phyloP scores from a whole-genome alignment of 2,888 invertebrate genomes.

The Spatulosminthurus flaviceps region DNA sequence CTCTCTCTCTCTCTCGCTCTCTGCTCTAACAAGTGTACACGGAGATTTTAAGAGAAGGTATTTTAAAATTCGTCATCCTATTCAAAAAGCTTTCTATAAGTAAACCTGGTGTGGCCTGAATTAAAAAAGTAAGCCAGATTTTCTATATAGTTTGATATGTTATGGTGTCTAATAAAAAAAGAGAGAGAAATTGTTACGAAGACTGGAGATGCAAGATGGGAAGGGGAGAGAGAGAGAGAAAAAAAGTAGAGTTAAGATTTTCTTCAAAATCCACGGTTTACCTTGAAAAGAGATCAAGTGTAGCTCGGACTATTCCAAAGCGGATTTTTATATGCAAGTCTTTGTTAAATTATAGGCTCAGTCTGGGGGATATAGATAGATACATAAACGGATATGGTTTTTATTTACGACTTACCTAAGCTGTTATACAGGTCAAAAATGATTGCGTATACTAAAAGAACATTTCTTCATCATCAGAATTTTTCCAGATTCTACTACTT shows the following conservation, averaged over 20 bases:
- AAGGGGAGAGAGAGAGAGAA: background rate
- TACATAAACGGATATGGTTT: constrained; percentile 20
- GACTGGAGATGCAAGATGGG: background rate
- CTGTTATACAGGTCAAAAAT: constrained; percentile 44
- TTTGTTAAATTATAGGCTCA: background rate
- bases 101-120: background rate
- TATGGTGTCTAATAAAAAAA: background rate
- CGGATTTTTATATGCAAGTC: constrained; percentile 19
- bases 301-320: background rate
- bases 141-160: no score
- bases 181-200: background rate
- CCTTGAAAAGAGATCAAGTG: constrained; percentile 47
- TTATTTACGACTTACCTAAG: constrained; percentile 42
- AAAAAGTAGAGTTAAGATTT: constrained; percentile 32
- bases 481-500: constrained; percentile 47
- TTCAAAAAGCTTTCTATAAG: background rate
- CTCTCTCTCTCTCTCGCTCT: no score
- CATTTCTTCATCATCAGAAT: constrained; percentile 43
- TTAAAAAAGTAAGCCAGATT: background rate
- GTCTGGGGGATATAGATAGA: background rate
- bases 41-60: no score
- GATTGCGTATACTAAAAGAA: constrained; percentile 32
- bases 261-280: constrained; percentile 41
- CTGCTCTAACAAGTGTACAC: no score
- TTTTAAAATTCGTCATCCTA: constrained; percentile 5